Base-by-base conservation (phyloP, 2,797 vertebrate genomes). In the Acanthurus tractus region DNA sequence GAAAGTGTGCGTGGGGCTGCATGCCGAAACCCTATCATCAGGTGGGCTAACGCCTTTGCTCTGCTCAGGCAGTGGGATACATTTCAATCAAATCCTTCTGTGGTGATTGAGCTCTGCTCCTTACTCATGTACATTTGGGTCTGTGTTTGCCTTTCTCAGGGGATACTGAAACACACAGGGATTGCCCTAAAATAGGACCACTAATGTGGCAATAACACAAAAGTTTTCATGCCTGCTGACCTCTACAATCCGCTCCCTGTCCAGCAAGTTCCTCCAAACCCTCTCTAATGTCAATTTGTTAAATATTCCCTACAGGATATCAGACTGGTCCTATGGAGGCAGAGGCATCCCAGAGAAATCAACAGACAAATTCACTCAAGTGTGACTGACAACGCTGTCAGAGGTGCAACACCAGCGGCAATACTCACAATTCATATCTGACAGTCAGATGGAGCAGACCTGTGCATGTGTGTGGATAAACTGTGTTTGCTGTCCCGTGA, bases 371-470 rank as follows among this genome's bases (percentile, higher is more conserved):
- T 66, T 84, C 74, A 68, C 69, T 50, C 71, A 82, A 77, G 78
- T 84, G 79, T 81, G 84, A 88, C 87, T 79, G 88, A 90, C 88
- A 88, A 62, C 9, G 15, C 74, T 83, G 82, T 86, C 83, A 84
- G 74, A 11, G 53, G 67, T 69, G 76, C 70, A 79, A 84, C 75
- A 74, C 66, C 42, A 59, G 63, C 56, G 42, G 77, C 79, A 73
- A 62, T 69, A 68, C 71, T 74, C 82, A 77, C 78, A 85, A 77
- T 79, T 93, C 81, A 84, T 55, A 86, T 68, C 70, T 88, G 85
- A 83, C 86, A 84, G 81, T 76, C 57, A 67, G 63, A 84, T 67
- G 52, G 52, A 67, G 68, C 25, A 13, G 40, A 80, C 42, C 18
- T 72, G 49, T 40, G 29, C 57, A 45, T 66, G 44, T 58, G 44